These are phyloP conservation scores for Amphiduros pacificus DNA, from an alignment of 2,888 invertebrate species.

Conservation along the genomic window DNA sequence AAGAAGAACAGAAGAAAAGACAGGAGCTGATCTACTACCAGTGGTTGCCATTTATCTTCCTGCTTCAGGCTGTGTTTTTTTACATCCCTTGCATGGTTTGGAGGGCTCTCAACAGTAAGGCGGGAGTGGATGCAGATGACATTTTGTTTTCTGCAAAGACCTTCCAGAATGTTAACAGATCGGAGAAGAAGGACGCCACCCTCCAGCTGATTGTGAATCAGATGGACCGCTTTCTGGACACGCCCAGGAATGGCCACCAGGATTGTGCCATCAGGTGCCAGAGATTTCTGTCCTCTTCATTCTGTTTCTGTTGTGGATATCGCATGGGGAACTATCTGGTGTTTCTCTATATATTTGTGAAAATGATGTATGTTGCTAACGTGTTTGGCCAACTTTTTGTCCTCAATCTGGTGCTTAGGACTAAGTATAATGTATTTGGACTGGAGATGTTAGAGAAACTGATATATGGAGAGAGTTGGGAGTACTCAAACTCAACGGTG, in stretches of 20 bases:
- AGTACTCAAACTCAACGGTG: slow-evolving; percentile 50
- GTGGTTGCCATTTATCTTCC: slow-evolving; percentile 44
- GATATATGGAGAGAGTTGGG: slow-evolving; percentile 22
- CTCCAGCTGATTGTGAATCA: slow-evolving; percentile 21
- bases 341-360: slow-evolving; percentile 48
- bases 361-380: slow-evolving; percentile 46
- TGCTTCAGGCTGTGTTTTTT: slow-evolving; percentile 54
- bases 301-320: slow-evolving; percentile 3
- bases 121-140: slow-evolving; percentile 29
- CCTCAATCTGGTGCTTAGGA: slow-evolving; percentile 53
- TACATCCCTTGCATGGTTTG: slow-evolving; percentile 58
- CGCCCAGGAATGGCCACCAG: too few species aligned
- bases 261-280: too few species aligned
- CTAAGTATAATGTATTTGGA: slow-evolving; percentile 54
- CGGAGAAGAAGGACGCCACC: slow-evolving; percentile 6
- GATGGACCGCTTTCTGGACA: slow-evolving; percentile 22
- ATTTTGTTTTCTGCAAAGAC: slow-evolving; percentile 22
- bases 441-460: slow-evolving; percentile 42
- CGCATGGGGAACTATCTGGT: slow-evolving; percentile 43
- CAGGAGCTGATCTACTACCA: slow-evolving; percentile 26
- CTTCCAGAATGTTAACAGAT: slow-evolving; percentile 11
- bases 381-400: slow-evolving; percentile 50
- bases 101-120: slow-evolving; percentile 48
- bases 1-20: slow-evolving; percentile 4
- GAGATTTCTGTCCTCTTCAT: not conserved